Conservation (phyloP, 2,888 invertebrate genomes). For the Cacoxenus indagator region DNA sequence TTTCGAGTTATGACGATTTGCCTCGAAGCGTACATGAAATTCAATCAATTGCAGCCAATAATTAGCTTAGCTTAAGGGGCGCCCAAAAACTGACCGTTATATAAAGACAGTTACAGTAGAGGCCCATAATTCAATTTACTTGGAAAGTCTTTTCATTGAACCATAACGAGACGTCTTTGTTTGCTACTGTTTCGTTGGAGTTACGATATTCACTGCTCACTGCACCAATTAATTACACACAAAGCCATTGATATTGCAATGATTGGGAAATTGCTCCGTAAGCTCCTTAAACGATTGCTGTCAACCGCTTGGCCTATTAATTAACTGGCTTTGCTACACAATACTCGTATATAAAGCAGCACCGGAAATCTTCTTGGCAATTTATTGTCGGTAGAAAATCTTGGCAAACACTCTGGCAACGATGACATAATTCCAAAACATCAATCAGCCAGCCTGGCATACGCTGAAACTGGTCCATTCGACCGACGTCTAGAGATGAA, state of each 20-base stretch:
- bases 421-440: conserved; percentile 11
- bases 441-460: neutral
- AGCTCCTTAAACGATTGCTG: neutral
- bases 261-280: neutral
- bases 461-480: neutral
- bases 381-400: conserved; percentile 15
- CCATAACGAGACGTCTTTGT: neutral
- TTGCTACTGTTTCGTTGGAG: neutral
- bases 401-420: neutral
- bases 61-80: neutral
- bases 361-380: conserved; percentile 4
- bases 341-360: neutral
- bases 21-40: conserved; percentile 2
- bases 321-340: neutral
- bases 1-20: neutral
- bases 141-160: neutral
- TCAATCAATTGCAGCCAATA: neutral
- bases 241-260: neutral
- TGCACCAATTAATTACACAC: neutral
- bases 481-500: neutral
- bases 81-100: neutral
- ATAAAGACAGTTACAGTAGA: neutral
- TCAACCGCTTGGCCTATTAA: conserved; percentile 15
- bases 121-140: neutral
- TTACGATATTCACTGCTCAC: neutral